phyloP scores from a whole-genome alignment of 2,113 vertebrate genomes.

The Coptodon bakossiorum region DNA sequence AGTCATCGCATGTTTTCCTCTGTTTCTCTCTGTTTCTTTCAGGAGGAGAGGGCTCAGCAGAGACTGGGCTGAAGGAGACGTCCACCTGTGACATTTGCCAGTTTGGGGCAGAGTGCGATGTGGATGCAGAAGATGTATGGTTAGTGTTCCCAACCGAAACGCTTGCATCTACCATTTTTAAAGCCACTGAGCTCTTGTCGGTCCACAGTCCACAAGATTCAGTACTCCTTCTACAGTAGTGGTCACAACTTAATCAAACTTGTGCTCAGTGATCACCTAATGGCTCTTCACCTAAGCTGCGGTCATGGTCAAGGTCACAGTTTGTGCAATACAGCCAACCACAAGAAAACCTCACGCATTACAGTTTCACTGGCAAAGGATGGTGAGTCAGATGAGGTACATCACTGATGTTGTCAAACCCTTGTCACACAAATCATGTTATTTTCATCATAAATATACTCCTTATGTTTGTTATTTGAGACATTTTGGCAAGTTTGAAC shows the following conservation, averaged over 20 bases:
- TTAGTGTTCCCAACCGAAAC: constrained; percentile 56
- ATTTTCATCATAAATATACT: not conserved
- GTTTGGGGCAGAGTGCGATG: constrained; percentile 97
- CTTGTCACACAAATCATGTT: not conserved
- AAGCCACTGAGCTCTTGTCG: not conserved
- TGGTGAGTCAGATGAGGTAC: not conserved
- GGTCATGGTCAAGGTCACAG: not conserved
- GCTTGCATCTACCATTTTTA: not conserved
- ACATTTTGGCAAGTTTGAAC: not conserved
- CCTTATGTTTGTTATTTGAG: not conserved
- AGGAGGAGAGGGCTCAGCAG: constrained; percentile 95
- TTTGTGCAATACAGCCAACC: not conserved
- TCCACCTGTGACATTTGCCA: constrained; percentile 99
- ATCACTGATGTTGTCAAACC: not conserved
- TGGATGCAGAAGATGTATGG: constrained; percentile 98
- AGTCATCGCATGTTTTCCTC: not conserved
- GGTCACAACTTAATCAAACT: not conserved
- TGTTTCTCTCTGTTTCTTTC: constrained; percentile 37
- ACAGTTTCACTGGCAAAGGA: no score
- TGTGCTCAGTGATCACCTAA: not conserved
- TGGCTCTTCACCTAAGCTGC: not conserved
- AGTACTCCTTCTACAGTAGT: not conserved
- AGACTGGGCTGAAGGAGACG: constrained; percentile 93
- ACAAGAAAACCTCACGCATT: not conserved
- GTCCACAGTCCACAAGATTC: not conserved